Base-by-base conservation (phyloP, 2,113 vertebrate genomes). In the Triplophysa rosa region DNA sequence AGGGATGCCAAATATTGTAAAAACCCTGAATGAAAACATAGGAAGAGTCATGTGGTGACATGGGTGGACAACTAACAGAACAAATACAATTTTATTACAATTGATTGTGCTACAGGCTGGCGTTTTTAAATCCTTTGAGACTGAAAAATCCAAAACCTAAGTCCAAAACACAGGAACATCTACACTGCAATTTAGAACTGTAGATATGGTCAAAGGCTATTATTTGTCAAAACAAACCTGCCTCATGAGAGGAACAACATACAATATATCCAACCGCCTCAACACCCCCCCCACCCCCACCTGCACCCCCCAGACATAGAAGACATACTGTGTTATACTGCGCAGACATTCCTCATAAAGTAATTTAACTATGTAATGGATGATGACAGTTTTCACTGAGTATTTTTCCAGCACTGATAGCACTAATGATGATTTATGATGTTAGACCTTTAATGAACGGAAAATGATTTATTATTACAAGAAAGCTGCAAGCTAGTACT, bases 351-450 rank as follows among this genome's bases (percentile, higher is more conserved):
- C 42, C 58, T 54, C 65, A 84, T 16, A 64, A 64, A 86, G 85
- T 80, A 87, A 87, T 87, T 84, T 84, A 64, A 68, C 17, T 13
- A 58, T 40, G 23, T 88, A 89, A 73, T 87, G 83, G 86, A 87
- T 82, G 80, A 72, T 83, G 87, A 86, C 84, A 85, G 70, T 82
- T 89, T 87, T 85, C 80, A 84, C 85, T 83, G 87, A 87, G 88
- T 85, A 88, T 83, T 85, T 77, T 87, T 87, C 80, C 81, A 86
- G 76, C 87, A 84, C 85, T 88, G 83, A 87, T 86, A 78, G 66
- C 49, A 37, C 83, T 87, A 88, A 89, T 88, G 79, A 88, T 86
- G 88, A 90, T 90, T 85, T 82, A 88, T 81, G 81, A 79, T 82
- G 26, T 40, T 68, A 66, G 81, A 59, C 72, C n/a, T 1, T 84